phyloP scores from a whole-genome alignment of 2,888 invertebrate species.

The Eupithecia dodoneata region DNA sequence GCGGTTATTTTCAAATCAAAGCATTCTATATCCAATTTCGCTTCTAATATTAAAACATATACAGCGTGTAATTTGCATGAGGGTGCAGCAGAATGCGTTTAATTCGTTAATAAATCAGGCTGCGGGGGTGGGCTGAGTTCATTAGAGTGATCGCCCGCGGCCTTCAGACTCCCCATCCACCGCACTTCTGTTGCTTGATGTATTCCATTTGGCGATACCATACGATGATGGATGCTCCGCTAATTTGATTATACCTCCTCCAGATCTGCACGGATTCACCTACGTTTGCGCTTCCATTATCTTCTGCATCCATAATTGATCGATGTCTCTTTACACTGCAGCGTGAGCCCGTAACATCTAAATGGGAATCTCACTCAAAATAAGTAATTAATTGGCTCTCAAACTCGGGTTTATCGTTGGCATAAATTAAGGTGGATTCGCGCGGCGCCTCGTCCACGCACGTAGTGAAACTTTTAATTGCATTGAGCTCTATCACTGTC shows the following conservation, averaged over 20 bases:
- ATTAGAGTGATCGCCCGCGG: conserved; percentile 81
- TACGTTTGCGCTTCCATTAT: conserved; percentile 30
- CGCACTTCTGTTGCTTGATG: conserved; percentile 69
- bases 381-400: conserved; percentile 82
- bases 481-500: conserved; percentile 81
- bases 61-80: conserved; percentile 61
- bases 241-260: conserved; percentile 55
- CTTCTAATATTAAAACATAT: conserved; percentile 45
- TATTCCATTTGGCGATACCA: conserved; percentile 71
- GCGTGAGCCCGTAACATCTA: conserved; percentile 42
- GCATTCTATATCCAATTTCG: conserved; percentile 39
- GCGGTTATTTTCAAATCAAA: conserved; percentile 27
- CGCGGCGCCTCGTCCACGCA: conserved; percentile 79
- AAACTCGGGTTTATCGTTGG: conserved; percentile 78
- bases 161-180: conserved; percentile 74
- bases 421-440: conserved; percentile 81
- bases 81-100: conserved; percentile 83
- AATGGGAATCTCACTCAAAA: conserved; percentile 71
- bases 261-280: conserved; percentile 19
- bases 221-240: conserved; percentile 64
- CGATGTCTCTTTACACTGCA: conserved; percentile 26
- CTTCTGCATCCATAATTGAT: conserved; percentile 33
- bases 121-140: conserved; percentile 77
- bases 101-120: conserved; percentile 84
- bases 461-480: conserved; percentile 84